Evolutionary conservation across 2,797 vertebrate species (phyloP).

Genomic region (Hydrocynus forskahlii): DNA sequence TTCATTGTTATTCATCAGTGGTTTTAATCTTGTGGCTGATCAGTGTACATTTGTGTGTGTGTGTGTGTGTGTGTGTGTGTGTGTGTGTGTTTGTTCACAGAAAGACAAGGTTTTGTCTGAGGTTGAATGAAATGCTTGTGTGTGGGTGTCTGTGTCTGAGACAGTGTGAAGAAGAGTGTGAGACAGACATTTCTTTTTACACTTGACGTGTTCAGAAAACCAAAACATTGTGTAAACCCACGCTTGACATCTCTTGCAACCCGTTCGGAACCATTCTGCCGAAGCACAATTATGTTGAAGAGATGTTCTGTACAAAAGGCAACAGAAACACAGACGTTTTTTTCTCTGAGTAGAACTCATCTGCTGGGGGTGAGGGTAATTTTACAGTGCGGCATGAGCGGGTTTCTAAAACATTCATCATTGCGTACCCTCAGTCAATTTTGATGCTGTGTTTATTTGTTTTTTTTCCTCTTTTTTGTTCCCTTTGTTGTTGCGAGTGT

Average conservation of each 20-base stretch:
- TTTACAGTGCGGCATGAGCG: conserved; percentile 59
- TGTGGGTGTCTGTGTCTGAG: neutral
- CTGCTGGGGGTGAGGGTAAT: conserved; percentile 49
- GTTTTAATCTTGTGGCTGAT: too few relatives aligned
- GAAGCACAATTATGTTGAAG: conserved; percentile 49
- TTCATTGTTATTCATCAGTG: too few relatives aligned
- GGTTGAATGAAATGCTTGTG: conserved; percentile 1
- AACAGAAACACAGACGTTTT: conserved; percentile 27
- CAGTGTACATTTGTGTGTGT: too few relatives aligned
- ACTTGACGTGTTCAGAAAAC: conserved; percentile 45
- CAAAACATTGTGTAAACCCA: conserved; percentile 48
- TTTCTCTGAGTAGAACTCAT: conserved; percentile 51
- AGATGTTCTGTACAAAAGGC: conserved; percentile 46
- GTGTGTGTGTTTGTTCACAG: neutral
- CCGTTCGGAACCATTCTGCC: conserved; percentile 29
- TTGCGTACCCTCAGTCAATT: conserved; percentile 69
- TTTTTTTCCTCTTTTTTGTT: conserved; percentile 66
- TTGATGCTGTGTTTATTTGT: conserved; percentile 69
- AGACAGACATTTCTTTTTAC: conserved; percentile 23
- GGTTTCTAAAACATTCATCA: conserved; percentile 71
- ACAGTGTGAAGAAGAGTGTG: neutral
- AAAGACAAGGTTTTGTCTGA: conserved; percentile 4
- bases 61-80: too few relatives aligned
- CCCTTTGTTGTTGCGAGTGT: conserved; percentile 79
- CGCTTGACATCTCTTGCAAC: conserved; percentile 43